Base-by-base conservation (phyloP, 2,888 invertebrate genomes). In the Catocala nupta region DNA sequence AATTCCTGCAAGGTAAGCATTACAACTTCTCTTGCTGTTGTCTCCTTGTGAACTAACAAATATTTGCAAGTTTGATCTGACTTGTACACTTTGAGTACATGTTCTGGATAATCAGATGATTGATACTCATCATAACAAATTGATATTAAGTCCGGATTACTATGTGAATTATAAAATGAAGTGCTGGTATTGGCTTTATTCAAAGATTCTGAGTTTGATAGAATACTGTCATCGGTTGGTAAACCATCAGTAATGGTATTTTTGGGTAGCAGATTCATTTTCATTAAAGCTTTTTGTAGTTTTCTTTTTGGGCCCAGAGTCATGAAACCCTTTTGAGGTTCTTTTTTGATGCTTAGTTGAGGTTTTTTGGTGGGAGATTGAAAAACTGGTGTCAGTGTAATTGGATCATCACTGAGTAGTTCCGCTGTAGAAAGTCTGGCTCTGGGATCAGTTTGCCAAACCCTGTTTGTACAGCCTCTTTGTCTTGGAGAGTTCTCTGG, bases 51-150 rank as follows among this genome's bases (percentile, higher is more conserved):
- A 63, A 99, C 98, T 70, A 99, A 95, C 72, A 99, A 96, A 93
- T 99, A 99, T 94, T 99, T 99, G 95, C 98, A 99, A 47, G 98
- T 98, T 94, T 99, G 99, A 93, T 99, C 99, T 36, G 98, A 97
- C 94, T 97, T 98, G 93, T 96, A 99, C 57, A 98, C 97, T 95
- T 99, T 99, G 52, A 99, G 95, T 42, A 99, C 99, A 93, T 99
- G 99, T 89, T 99, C 99, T 4, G 99, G 99, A 89, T 97, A 98
- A 89, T 98, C 98, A 11, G 97, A 95, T 57, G 96, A 95, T 77
- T 97, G 95, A 55, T 96, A 93, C 81, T 97, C 98, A 84, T 98
- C 97, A 90, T 97, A 98, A 84, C 97, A 97, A 80, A 96, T 95
- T 60, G 96, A 96, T 89, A 97, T 97, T 72, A 98, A 94, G 90